These are phyloP conservation scores for Aporophyla lueneburgensis DNA, from an alignment of 2,888 invertebrate genomes.

Conservation along the genomic window DNA sequence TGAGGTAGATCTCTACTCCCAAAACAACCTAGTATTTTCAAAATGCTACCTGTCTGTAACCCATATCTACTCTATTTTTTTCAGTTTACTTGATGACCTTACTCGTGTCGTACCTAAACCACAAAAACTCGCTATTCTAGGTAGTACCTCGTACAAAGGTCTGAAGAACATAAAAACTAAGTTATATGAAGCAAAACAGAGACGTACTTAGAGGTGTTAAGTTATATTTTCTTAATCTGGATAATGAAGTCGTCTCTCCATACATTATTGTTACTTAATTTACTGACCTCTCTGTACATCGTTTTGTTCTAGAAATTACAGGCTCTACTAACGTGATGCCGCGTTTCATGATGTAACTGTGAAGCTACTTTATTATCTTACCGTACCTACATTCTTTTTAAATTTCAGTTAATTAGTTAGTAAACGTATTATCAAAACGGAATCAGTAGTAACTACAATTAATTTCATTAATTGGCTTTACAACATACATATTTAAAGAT, in stretches of 20 bases:
- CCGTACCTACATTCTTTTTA: conserved; percentile 6
- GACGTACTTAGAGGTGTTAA: neutral
- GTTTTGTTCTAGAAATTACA: conserved; percentile 23
- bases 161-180: conserved; percentile 1
- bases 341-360: conserved; percentile 2
- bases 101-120: neutral
- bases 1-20: neutral
- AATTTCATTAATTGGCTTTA: neutral
- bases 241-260: neutral
- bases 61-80: neutral
- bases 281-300: neutral
- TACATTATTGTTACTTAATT: conserved; percentile 3
- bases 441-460: neutral
- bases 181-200: neutral
- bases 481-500: neutral
- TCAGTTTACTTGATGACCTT: conserved; percentile 3
- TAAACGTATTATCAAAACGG: neutral
- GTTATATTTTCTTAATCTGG: neutral
- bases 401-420: neutral
- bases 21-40: neutral
- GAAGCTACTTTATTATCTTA: neutral
- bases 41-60: neutral
- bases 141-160: conserved; percentile 1
- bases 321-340: conserved; percentile 1
- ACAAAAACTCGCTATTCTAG: conserved; percentile 4